Conservation (phyloP, 1,140 invertebrate genomes). For the Danaus plexippus region DNA sequence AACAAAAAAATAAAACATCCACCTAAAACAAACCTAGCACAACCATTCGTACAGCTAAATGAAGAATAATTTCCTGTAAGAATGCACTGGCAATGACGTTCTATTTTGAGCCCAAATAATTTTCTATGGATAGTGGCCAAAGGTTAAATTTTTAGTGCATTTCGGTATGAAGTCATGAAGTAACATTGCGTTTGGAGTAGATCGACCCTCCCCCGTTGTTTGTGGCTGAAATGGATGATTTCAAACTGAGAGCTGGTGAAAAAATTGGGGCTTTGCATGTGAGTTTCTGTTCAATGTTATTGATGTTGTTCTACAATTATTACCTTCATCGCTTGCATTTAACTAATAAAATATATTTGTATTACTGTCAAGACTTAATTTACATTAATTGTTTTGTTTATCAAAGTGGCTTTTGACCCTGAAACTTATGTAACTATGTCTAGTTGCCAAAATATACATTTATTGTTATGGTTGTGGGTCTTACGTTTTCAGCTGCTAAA, state of each 20-base stretch:
- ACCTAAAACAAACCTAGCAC: constrained; percentile 8
- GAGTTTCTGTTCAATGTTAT: constrained; percentile 27
- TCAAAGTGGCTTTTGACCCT: constrained; percentile 25
- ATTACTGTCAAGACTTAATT: neutral
- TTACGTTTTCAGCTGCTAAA: constrained; percentile 1
- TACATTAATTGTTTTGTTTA: constrained; percentile 3
- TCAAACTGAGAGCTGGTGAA: constrained; percentile 55
- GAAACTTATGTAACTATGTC: constrained; percentile 44
- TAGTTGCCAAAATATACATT: constrained; percentile 7
- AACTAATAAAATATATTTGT: constrained; percentile 1
- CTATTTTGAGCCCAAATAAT: constrained; percentile 60
- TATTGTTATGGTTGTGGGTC: constrained; percentile 6
- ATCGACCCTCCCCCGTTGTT: constrained; percentile 28
- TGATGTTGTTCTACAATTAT: neutral
- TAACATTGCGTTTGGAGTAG: constrained; percentile 36
- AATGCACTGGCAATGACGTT: constrained; percentile 34
- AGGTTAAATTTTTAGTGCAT: constrained; percentile 55
- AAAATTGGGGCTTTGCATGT: constrained; percentile 59
- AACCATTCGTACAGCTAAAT: constrained; percentile 11
- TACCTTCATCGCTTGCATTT: neutral
- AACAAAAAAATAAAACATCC: constrained; percentile 14
- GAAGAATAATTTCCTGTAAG: constrained; percentile 1
- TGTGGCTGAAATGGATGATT: constrained; percentile 53
- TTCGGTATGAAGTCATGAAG: constrained; percentile 53
- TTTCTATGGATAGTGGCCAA: constrained; percentile 57